Evolutionary conservation across 2,888 invertebrate species (phyloP), one percentile per base, ranked within the genome.

Genomic region (Bhutanitis thaidina): DNA sequence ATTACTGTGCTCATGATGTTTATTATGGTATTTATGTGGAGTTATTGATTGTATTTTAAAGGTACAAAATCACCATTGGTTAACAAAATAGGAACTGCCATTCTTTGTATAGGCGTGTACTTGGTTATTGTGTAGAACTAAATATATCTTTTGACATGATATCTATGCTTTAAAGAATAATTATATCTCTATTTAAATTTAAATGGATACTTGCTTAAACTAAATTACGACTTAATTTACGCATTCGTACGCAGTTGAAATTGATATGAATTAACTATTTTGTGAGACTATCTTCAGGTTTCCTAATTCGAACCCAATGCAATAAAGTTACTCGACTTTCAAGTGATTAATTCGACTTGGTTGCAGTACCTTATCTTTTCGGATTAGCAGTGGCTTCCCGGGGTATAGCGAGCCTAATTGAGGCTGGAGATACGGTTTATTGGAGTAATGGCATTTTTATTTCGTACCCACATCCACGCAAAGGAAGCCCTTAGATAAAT

Each of bases 371-470:
- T 83, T 87, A 88, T 88, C 87, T 80, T 62, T 63, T 59, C 60
- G 77, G 82, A 86, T 85, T 85, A 84, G 76, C 74, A 51, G 13
- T 45, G 77, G 76, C 72, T 67, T 52, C 69, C 66, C 69, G 69
- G 71, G n/a, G 73, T 67, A 73, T 41, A 51, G 75, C 72, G 77
- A 75, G 75, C 74, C 80, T n/a, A 88, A 88, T 88, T 88, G 88
- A 85, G 82, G 77, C 59, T 64, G 57, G 71, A 77, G 86, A 88
- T 88, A 88, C 71, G 74, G 77, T 79, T 80, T 79, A 83, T 86
- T 87, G 75, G 74, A 75, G 71, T 79, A 80, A 85, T 82, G 74
- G 80, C 62, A 59, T 74, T 83, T 82, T 82, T 77, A 81, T 76
- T 76, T 74, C 41, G 20, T 30, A 51, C 51, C 51, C 51, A 51